A percentile compares a stretch with the other conserved stretches of the same genome.
Conservation (phyloP, 2,797 vertebrate species). For the Pseudocheirus occidentalis region DNA sequence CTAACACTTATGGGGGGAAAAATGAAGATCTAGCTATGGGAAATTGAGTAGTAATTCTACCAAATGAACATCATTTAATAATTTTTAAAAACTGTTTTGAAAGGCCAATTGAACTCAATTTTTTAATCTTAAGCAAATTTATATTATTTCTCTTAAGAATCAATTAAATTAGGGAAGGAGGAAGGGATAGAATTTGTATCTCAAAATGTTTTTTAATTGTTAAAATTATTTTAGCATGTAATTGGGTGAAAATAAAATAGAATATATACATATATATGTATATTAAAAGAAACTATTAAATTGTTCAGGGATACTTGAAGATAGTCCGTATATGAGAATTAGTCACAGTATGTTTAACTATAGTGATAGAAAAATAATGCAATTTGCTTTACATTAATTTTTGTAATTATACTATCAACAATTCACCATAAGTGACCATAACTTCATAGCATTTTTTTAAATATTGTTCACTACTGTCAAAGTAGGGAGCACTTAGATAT, state of each 20-base stretch:
- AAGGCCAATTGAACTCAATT: neutral
- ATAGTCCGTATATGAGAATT: neutral
- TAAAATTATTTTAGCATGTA: neutral
- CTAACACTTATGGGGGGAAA: neutral
- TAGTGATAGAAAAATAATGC: neutral
- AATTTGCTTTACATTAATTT: neutral
- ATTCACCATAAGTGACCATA: neutral
- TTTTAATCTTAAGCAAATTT: constrained; percentile 24
- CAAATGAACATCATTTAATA: neutral
- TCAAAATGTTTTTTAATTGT: neutral
- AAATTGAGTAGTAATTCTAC: constrained; percentile 2
- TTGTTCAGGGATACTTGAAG: constrained; percentile 30
- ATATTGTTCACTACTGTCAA: neutral
- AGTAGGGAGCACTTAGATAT: neutral
- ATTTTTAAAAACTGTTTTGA: neutral
- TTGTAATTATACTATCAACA: neutral
- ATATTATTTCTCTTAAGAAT: constrained; percentile 12
- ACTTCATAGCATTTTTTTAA: constrained; percentile 13
- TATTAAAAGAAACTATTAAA: neutral
- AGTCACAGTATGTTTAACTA: neutral
- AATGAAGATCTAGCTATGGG: constrained; percentile 7
- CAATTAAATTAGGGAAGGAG: neutral
- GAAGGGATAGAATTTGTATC: neutral
- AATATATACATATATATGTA: neutral
- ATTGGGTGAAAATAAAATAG: neutral